Conservation (phyloP, 2,888 invertebrate species). For the Pasiphila rectangulata region DNA sequence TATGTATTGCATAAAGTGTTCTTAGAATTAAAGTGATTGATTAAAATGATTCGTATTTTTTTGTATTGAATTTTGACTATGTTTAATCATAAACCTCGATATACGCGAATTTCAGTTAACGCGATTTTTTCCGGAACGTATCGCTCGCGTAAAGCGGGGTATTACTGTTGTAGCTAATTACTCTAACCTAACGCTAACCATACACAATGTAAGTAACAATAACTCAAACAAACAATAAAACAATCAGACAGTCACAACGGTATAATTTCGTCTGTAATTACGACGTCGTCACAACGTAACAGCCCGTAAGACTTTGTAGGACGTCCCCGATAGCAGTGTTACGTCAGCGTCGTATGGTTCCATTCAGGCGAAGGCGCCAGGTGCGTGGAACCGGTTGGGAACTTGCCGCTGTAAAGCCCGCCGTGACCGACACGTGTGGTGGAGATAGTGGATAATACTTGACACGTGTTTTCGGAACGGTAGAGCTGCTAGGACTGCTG, state of each 20-base stretch:
- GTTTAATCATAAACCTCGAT: too few relatives aligned
- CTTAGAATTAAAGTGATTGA: too few relatives aligned
- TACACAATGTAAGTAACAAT: neutral
- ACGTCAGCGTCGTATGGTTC: constrained; percentile 32
- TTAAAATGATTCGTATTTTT: too few relatives aligned
- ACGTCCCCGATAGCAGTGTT: constrained; percentile 33
- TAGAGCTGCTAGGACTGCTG: too few relatives aligned
- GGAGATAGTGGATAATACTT: neutral
- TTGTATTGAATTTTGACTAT: too few relatives aligned
- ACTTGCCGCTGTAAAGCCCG: constrained; percentile 16
- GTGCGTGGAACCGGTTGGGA: constrained; percentile 24
- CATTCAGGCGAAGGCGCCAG: constrained; percentile 20
- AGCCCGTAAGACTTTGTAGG: constrained; percentile 30
- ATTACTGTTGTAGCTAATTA: too few relatives aligned
- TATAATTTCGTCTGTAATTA: constrained; percentile 15
- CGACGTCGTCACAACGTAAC: constrained; percentile 13
- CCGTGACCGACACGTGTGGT: constrained; percentile 19
- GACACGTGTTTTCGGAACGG: constrained; percentile 3
- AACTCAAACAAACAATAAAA: neutral
- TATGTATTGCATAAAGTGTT: too few relatives aligned
- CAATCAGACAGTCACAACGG: neutral
- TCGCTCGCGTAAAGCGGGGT: too few relatives aligned
- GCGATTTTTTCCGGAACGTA: too few relatives aligned
- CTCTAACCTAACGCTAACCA: too few relatives aligned
- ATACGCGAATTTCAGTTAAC: too few relatives aligned